Base-by-base conservation (phyloP, 2,113 vertebrate genomes). In the Platichthys stellatus region DNA sequence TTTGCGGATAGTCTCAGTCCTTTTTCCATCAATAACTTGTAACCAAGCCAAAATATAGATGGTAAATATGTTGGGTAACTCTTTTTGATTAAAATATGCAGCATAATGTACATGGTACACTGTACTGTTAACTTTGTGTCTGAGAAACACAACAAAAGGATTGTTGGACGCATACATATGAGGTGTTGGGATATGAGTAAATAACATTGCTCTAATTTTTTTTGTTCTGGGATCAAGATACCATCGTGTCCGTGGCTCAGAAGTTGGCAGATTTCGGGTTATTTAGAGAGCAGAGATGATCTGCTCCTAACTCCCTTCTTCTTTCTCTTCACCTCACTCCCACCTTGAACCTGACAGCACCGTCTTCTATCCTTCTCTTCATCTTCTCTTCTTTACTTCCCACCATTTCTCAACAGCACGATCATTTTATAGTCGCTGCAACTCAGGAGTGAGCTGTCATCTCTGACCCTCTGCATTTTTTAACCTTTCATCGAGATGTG, bases 271-370 rank as follows among this genome's bases (percentile, higher is more conserved):
- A 13, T 54, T 26, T 69, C 1, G 26, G 15, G 4, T 71, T 3
- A 45, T 70, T 14, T 12, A 17, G 11, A 12, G 12, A 68, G 10
- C 18, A 15, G 45, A 17, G 45, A 18, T 18, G 15, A 49, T 15
- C 4, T 4, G 13, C 5, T 18, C 8, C 5, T 54, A 11, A 20
- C 20, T n/a, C 51, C 8, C 51, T 54, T n/a, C 18, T 21, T n/a
- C 51, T n/a, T n/a, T 20, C 24, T 66, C 28, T 11, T 69, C 73
- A 45, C 51, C 51, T 81, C 68, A 9, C n/a, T 62, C 38, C 66
- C 82, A 74, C 83, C 81, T 81, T 90, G 88, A 90, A 73, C 85
- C 79, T 86, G 77, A 73, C 74, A 64, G 45, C 35, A n/a, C 40
- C 2, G 56, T 69, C 40, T 15, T 64, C 70, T 60, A 43, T 28